Percentiles rank a stretch among this genome's conserved stretches.
phyloP scores from a whole-genome alignment of 2,113 vertebrate genomes.

The Siniperca chuatsi region DNA sequence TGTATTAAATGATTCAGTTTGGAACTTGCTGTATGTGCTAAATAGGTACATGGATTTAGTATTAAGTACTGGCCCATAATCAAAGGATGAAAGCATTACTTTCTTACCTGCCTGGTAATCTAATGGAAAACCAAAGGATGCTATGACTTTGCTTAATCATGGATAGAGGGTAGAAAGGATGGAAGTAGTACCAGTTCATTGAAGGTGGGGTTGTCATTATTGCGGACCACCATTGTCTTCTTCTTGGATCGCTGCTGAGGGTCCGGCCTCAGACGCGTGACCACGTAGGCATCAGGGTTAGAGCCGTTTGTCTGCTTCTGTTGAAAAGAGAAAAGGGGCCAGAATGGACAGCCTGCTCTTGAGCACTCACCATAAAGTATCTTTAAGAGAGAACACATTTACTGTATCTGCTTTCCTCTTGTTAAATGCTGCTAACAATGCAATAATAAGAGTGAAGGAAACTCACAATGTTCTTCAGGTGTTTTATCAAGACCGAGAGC shows the following conservation, averaged over 20 bases:
- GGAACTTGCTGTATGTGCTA: background rate
- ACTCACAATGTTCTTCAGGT: conserved; percentile 92
- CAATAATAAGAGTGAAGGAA: background rate
- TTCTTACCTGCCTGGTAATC: background rate
- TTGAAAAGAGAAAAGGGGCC: conserved; percentile 33
- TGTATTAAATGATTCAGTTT: background rate
- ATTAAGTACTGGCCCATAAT: background rate
- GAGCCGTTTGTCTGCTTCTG: conserved; percentile 89
- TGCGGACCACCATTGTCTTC: conserved; percentile 89
- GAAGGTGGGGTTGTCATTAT: conserved; percentile 88
- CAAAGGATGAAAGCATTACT: background rate
- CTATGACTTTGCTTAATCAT: background rate
- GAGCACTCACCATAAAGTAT: background rate
- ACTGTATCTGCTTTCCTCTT: background rate
- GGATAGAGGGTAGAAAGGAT: background rate
- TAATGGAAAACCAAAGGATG: background rate
- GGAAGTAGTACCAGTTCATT: conserved; percentile 88
- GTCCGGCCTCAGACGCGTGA: conserved; percentile 87
- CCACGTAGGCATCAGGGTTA: conserved; percentile 87
- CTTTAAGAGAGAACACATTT: background rate
- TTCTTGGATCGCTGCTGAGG: conserved; percentile 81
- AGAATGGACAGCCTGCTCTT: background rate
- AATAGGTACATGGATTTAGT: background rate
- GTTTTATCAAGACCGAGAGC: conserved; percentile 89
- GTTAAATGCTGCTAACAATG: background rate